Conservation (phyloP, 2,888 invertebrate species). For the Tinea trinotella region DNA sequence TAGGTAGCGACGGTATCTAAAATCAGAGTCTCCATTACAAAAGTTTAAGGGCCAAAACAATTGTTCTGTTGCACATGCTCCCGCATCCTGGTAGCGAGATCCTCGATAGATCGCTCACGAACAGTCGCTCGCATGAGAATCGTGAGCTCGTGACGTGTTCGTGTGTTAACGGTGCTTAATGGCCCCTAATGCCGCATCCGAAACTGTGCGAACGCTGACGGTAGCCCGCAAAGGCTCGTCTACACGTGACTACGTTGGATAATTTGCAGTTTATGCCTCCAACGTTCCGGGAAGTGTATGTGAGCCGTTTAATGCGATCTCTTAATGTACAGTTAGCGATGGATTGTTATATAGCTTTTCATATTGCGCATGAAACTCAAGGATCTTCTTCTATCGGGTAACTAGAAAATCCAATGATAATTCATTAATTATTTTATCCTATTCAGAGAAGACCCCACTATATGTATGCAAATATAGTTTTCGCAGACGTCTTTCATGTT, state of each 20-base stretch:
- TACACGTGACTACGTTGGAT: slow-evolving; percentile 59
- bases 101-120: slow-evolving; percentile 61
- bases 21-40: slow-evolving; percentile 9
- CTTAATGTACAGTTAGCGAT: neutral
- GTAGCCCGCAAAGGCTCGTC: slow-evolving; percentile 51
- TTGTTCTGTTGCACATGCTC: slow-evolving; percentile 10
- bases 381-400: no score
- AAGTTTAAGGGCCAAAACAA: slow-evolving; percentile 12
- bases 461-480: neutral
- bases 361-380: no score
- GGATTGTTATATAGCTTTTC: neutral
- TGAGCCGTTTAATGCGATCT: slow-evolving; percentile 11
- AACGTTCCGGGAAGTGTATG: slow-evolving; percentile 19
- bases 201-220: slow-evolving; percentile 71
- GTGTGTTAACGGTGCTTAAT: slow-evolving; percentile 71
- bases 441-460: no score
- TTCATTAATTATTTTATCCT: no score
- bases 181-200: slow-evolving; percentile 67
- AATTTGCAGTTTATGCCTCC: slow-evolving; percentile 53
- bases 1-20: neutral
- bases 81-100: slow-evolving; percentile 36
- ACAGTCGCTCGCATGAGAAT: slow-evolving; percentile 36
- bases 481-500: neutral
- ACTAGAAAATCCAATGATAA: no score
- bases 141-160: slow-evolving; percentile 65